These are phyloP conservation scores for Strigamia crassipes DNA, from an alignment of 2,888 invertebrate species.

Conservation along the genomic window DNA sequence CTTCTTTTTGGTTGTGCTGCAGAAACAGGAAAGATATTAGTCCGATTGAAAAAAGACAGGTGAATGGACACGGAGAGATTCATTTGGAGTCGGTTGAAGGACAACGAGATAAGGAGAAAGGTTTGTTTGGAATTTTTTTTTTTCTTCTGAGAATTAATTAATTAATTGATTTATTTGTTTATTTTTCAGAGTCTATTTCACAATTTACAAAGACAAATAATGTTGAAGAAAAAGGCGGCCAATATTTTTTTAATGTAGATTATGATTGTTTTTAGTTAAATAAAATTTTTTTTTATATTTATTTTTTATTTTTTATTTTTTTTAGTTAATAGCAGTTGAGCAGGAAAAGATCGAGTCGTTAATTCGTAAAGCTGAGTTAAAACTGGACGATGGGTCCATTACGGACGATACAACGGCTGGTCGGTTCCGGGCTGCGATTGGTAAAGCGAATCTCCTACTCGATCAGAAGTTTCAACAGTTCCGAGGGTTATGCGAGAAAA, in stretches of 20 bases:
- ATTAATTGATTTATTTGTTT: neutral
- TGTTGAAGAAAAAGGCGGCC: constrained; percentile 69
- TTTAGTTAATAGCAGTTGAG: constrained; percentile 71
- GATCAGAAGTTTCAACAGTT: constrained; percentile 96
- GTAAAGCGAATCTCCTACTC: constrained; percentile 86
- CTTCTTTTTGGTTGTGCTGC: neutral
- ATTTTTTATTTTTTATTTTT: neutral
- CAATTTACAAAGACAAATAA: constrained; percentile 45
- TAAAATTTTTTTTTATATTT: neutral
- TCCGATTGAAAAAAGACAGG: neutral
- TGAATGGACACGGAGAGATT: neutral
- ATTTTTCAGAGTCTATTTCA: neutral
- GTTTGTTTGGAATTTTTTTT: neutral
- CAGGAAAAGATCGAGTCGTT: constrained; percentile 68
- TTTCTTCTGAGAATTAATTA: neutral
- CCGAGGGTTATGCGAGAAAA: constrained; percentile 73
- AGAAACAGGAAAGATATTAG: constrained; percentile 1
- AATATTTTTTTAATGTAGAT: constrained; percentile 73
- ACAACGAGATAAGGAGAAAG: neutral
- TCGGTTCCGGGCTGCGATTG: constrained; percentile 81
- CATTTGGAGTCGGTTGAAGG: neutral
- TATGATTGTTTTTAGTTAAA: neutral
- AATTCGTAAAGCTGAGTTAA: constrained; percentile 71
- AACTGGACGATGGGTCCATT: constrained; percentile 65
- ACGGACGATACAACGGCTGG: constrained; percentile 79